Conservation (phyloP, 2,113 vertebrate genomes). For the Macroglossus sobrinus region DNA sequence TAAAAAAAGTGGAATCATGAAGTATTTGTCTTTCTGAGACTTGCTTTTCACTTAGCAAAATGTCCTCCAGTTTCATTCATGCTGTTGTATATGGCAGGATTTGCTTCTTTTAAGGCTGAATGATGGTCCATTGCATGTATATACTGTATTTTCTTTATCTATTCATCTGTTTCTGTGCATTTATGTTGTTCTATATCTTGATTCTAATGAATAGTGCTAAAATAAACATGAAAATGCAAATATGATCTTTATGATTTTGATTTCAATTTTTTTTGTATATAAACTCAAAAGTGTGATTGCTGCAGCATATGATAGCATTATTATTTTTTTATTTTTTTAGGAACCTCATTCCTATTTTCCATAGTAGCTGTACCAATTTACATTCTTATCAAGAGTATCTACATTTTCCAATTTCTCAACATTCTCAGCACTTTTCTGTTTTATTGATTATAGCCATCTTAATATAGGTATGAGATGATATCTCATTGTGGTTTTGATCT, state of each 20-base stretch:
- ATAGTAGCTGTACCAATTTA: neutral
- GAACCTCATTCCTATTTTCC: neutral
- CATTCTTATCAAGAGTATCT: neutral
- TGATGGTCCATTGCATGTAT: neutral
- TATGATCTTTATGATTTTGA: neutral
- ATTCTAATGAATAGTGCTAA: neutral
- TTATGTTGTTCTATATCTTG: neutral
- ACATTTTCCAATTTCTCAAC: neutral
- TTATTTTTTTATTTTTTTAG: neutral
- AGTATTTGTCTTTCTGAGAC: neutral
- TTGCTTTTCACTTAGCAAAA: neutral
- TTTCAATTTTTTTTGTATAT: neutral
- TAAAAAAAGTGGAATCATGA: neutral
- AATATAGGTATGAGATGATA: neutral
- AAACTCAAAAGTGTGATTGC: neutral
- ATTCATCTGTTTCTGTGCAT: neutral
- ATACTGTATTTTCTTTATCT: neutral
- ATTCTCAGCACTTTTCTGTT: neutral
- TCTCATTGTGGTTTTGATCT: neutral
- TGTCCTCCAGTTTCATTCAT: neutral
- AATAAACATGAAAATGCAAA: neutral
- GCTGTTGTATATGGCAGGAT: neutral
- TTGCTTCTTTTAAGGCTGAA: neutral
- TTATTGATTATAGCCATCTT: neutral
- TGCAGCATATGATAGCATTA: neutral